Evolutionary conservation across 2,888 invertebrate genomes (phyloP).

Genomic region (Thyatira batis): DNA sequence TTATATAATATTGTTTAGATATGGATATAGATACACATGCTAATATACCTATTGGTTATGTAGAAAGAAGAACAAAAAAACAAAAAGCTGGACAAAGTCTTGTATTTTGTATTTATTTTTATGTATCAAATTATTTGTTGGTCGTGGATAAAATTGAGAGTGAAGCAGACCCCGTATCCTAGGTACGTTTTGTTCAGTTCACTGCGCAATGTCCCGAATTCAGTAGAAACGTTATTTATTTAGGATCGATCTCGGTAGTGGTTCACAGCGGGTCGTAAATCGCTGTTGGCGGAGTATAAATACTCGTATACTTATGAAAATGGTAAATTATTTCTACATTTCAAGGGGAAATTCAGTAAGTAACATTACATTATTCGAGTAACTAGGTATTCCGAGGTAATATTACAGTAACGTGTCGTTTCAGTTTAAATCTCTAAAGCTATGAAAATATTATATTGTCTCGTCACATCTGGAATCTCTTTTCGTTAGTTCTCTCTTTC

Average conservation of each 20-base stretch:
- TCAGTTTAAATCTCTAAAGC: no score
- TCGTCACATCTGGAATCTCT: no score
- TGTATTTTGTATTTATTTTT: not conserved
- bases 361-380: not conserved
- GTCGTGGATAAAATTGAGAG: not conserved
- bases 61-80: no score
- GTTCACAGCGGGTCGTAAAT: slow-evolving; percentile 23
- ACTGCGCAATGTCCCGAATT: slow-evolving; percentile 25
- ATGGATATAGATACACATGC: no score
- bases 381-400: no score
- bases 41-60: no score
- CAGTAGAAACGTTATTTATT: slow-evolving; percentile 46
- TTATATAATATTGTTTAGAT: no score
- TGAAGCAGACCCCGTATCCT: slow-evolving; percentile 9
- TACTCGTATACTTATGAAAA: slow-evolving; percentile 14
- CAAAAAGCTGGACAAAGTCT: no score
- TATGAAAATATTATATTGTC: no score
- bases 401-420: no score
- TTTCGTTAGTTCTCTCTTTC: no score
- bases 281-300: slow-evolving; percentile 20
- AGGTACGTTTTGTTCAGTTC: slow-evolving; percentile 31
- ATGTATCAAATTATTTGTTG: no score
- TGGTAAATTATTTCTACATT: not conserved
- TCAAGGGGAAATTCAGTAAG: not conserved
- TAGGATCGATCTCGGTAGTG: slow-evolving; percentile 32